These are phyloP conservation scores for Tangara arthus DNA, from an alignment of 2,797 vertebrate genomes.

Conservation along the genomic window DNA sequence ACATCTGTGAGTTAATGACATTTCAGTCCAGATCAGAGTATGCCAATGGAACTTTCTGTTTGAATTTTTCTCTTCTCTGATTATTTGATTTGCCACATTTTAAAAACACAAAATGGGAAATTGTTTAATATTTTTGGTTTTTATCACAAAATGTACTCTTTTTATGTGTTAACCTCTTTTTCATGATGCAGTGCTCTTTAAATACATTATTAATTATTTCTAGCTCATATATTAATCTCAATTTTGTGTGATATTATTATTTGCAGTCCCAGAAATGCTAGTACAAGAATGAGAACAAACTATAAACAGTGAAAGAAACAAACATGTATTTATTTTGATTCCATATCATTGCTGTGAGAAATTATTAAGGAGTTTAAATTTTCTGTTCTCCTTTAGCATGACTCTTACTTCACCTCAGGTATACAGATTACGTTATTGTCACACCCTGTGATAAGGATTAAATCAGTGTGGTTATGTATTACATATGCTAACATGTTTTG, in stretches of 20 bases:
- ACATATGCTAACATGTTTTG: constrained; percentile 73
- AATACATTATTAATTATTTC: not conserved
- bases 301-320: not conserved
- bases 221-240: not conserved
- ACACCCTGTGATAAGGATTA: constrained; percentile 39
- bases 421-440: not conserved
- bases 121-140: not conserved
- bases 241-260: not conserved
- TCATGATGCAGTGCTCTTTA: not conserved
- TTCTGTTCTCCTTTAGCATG: not conserved
- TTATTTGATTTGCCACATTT: not conserved
- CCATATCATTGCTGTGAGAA: not conserved
- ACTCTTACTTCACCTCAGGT: not conserved
- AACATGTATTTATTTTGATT: not conserved
- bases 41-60: not conserved
- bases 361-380: not conserved
- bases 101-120: not conserved
- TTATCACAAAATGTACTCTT: not conserved
- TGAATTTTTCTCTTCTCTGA: not conserved
- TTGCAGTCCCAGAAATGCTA: not conserved
- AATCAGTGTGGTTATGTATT: constrained; percentile 76
- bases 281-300: not conserved
- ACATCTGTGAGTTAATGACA: not conserved
- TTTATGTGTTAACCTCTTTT: not conserved
- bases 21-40: not conserved